Conservation (phyloP, 2,888 invertebrate genomes). For the Andrena bicolor region DNA sequence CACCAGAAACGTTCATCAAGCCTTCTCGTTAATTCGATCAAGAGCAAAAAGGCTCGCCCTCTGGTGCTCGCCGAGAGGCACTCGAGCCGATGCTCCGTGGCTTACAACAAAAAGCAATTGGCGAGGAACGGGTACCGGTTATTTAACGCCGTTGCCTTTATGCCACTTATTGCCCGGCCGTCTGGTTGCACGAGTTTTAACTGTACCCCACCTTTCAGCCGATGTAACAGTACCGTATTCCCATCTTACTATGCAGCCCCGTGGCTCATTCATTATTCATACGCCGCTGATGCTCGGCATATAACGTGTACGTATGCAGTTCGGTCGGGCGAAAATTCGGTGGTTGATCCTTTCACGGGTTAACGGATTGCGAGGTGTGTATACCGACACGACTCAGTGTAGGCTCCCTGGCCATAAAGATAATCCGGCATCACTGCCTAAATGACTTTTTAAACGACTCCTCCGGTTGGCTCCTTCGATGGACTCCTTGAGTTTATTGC, state of each 20-base stretch:
- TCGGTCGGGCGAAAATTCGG: constrained; percentile 74
- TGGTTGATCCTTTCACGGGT: constrained; percentile 57
- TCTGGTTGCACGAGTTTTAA: constrained; percentile 69
- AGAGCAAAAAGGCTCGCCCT: constrained; percentile 3
- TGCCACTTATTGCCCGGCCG: constrained; percentile 51
- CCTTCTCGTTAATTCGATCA: constrained; percentile 14
- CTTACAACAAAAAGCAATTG: constrained; percentile 49
- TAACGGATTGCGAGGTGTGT: constrained; percentile 52
- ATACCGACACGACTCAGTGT: neutral
- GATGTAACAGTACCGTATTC: constrained; percentile 73
- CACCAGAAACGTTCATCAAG: neutral
- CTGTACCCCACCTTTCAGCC: constrained; percentile 64
- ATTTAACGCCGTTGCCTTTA: constrained; percentile 66
- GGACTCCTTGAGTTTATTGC: neutral
- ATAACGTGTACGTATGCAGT: constrained; percentile 78
- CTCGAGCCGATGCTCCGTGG: constrained; percentile 20
- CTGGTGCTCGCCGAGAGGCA: constrained; percentile 6
- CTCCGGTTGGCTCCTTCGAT: neutral
- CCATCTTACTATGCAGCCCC: constrained; percentile 71
- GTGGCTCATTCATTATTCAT: constrained; percentile 79
- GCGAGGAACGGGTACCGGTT: constrained; percentile 57
- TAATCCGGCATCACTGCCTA: constrained; percentile 17
- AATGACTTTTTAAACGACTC: constrained; percentile 25
- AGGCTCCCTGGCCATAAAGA: neutral
- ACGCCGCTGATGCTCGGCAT: constrained; percentile 70